These are phyloP conservation scores for Nesoenas mayeri DNA, from an alignment of 2,113 vertebrate species.

Conservation along the genomic window DNA sequence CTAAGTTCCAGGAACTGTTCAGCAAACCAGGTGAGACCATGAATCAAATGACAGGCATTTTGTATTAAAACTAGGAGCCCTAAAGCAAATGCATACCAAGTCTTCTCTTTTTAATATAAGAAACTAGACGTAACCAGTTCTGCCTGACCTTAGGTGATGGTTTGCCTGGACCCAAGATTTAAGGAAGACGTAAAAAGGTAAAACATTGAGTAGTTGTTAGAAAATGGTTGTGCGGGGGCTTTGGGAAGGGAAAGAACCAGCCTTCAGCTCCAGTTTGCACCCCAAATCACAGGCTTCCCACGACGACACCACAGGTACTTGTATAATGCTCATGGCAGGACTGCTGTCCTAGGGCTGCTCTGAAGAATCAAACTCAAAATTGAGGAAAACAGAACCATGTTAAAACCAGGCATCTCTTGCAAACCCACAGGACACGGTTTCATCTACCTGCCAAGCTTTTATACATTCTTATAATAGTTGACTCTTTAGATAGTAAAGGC, in stretches of 20 bases:
- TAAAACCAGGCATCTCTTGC: neutral
- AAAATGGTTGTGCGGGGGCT: fast-evolving
- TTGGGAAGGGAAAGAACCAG: neutral
- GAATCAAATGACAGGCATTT: neutral
- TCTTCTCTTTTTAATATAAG: neutral
- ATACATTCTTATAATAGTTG: neutral
- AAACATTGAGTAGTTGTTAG: neutral
- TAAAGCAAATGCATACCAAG: neutral
- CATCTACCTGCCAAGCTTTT: neutral
- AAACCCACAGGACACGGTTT: neutral
- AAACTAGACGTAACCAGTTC: neutral
- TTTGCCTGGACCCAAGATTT: neutral
- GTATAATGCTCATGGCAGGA: neutral
- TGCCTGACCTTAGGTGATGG: neutral
- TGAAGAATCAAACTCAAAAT: neutral
- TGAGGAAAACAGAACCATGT: neutral
- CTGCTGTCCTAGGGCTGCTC: neutral
- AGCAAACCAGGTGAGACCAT: neutral
- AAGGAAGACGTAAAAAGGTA: neutral
- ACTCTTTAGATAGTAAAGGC: neutral
- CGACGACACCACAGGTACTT: neutral
- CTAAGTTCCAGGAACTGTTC: neutral
- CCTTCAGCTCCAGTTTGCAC: neutral
- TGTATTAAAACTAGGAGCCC: neutral
- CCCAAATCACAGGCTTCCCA: neutral